A percentile compares a stretch with the other conserved stretches of the same genome.
Evolutionary conservation across 2,888 invertebrate species (phyloP).

Genomic region (Caenorhabditis sp.): DNA sequence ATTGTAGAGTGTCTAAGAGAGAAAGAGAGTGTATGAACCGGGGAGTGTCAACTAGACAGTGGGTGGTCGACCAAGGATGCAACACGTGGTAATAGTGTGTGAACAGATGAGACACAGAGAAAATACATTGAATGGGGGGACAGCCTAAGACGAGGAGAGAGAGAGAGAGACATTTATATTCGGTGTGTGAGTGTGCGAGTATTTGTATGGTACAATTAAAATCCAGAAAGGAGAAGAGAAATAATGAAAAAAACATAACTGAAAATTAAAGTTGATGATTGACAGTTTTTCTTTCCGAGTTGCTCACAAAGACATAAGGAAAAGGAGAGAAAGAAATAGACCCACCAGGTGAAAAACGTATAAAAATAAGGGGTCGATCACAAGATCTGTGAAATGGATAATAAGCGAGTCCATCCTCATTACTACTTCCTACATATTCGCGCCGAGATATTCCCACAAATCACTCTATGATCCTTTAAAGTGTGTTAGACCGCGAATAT

Average conservation of each 20-base stretch:
- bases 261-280: background rate
- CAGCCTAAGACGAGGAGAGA: background rate
- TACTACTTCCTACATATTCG: no score
- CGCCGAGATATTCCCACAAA: no score
- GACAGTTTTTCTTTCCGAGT: background rate
- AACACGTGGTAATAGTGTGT: background rate
- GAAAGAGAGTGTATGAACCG: background rate
- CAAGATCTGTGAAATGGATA: no score
- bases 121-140: constrained; percentile 8
- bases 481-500: no score
- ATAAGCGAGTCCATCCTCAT: no score
- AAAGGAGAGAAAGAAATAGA: background rate
- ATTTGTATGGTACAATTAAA: constrained; percentile 13
- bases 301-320: background rate
- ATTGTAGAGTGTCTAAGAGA: constrained; percentile 2
- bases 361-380: background rate
- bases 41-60: constrained; percentile 37
- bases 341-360: background rate
- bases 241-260: background rate
- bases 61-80: constrained; percentile 35
- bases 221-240: background rate
- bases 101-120: constrained; percentile 17
- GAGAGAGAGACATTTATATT: constrained; percentile 16
- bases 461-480: no score
- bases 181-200: background rate